Evolutionary conservation across 2,888 invertebrate genomes (phyloP).

Genomic region (Hylaea fasciaria): DNA sequence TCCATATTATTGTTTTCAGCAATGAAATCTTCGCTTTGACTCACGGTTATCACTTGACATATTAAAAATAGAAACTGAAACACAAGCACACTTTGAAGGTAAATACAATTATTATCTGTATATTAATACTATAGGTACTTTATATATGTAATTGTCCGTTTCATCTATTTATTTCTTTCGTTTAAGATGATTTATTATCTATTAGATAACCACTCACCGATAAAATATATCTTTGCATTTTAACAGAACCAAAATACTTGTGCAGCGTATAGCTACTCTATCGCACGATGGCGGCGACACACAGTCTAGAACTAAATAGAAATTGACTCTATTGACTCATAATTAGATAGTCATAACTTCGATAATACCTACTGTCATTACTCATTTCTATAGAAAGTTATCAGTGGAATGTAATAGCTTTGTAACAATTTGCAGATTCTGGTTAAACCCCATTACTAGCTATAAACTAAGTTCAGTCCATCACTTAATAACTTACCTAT

Average conservation of each 20-base stretch:
- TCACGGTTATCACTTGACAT: background rate
- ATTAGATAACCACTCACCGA: conserved; percentile 13
- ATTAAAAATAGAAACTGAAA: conserved; percentile 16
- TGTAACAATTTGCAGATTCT: conserved; percentile 3
- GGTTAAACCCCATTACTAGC: background rate
- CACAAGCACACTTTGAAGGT: background rate
- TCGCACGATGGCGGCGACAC: conserved; percentile 11
- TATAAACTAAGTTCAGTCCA: no score
- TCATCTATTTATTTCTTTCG: no score
- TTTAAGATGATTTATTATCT: no score
- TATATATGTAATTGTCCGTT: no score
- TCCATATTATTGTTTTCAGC: background rate
- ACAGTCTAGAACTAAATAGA: conserved; percentile 26
- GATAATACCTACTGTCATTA: conserved; percentile 17
- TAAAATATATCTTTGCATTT: conserved; percentile 20
- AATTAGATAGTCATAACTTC: no score
- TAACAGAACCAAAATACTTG: background rate
- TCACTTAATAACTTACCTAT: no score
- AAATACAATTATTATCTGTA: no score
- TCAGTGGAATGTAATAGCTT: conserved; percentile 11
- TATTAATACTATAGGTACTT: no score
- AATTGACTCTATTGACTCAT: conserved; percentile 17
- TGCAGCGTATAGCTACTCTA: background rate
- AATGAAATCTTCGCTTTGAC: background rate
- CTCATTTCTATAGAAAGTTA: conserved; percentile 12